Base-by-base conservation (phyloP, 2,797 vertebrate species). In the Coendou prehensilis region DNA sequence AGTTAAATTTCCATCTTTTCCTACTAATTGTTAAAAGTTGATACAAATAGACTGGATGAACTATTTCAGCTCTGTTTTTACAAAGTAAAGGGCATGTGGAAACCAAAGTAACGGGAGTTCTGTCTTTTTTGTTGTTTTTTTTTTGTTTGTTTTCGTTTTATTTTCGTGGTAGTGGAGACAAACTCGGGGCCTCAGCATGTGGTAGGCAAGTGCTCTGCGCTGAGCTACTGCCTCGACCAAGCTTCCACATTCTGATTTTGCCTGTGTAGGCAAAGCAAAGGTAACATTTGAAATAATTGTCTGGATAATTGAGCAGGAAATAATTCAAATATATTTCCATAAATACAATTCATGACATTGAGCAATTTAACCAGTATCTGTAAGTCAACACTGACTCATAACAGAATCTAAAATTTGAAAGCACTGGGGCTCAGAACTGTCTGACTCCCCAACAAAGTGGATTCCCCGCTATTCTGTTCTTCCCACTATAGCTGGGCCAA, bases 1-100 rank as follows among this genome's bases (percentile, higher is more conserved):
- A 64, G 71, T 80, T 86, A 76, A 91, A 64, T 94, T 79, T 59
- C 37, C 54, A 54, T 86, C 45, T 78, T 96, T 84, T 56, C 71
- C 63, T 94, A 85, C 41, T 86, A 37, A 22, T 63, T 41, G 18
- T 69, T 83, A 67, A 82, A 92, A 85, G 59, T 5, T 67, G 54
- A 63, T 73, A 45, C 14, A 59, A 82, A 45, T 10, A 95, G 41
- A 56, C 37, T 37, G 15, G 54, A 56, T 50, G 50, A 85, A 54
- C 57, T 41, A 50, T 37, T 75, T 90, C 5, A 0, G 33, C 10
- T 64, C 76, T 80, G 8, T 9, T 73, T 54, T 75, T 84, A 71
- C 33, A 81, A 90, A 94, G n/a, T 69, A 47, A 82, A 78, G 86
- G n/a, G 26, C 5, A 52, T 7, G 4, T 15, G 9, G 59, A 93